Conservation (phyloP, 2,888 invertebrate species). For the Monoplex corrugatus region DNA sequence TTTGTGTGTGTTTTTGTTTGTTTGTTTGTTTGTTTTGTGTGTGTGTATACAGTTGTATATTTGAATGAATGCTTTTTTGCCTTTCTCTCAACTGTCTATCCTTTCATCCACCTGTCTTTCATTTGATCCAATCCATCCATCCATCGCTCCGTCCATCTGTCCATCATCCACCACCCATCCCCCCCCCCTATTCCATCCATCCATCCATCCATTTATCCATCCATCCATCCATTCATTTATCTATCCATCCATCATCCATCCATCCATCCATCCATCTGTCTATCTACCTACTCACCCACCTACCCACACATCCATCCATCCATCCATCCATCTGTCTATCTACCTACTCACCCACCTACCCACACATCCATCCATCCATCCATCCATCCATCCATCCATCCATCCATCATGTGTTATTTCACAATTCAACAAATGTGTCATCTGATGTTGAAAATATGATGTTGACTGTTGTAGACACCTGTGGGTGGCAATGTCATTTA, state of each 20-base stretch:
- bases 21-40: not conserved
- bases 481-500: too few species aligned
- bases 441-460: too few species aligned
- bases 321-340: too few species aligned
- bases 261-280: too few species aligned
- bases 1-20: slow-evolving; percentile 5
- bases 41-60: not conserved
- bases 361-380: too few species aligned
- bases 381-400: not conserved
- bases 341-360: too few species aligned
- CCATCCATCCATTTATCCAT: not conserved
- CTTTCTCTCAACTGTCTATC: not conserved
- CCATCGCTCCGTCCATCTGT: not conserved
- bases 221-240: not conserved
- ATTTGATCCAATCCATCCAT: not conserved
- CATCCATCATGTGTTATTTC: not conserved
- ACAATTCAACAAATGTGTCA: too few species aligned
- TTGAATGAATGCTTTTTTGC: not conserved
- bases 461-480: too few species aligned
- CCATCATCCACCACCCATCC: too few species aligned
- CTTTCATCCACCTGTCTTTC: not conserved
- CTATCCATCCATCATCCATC: not conserved
- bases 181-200: too few species aligned
- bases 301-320: not conserved
- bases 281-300: not conserved